Conservation (phyloP, 2,797 vertebrate genomes). For the Zenarchopterus dispar region DNA sequence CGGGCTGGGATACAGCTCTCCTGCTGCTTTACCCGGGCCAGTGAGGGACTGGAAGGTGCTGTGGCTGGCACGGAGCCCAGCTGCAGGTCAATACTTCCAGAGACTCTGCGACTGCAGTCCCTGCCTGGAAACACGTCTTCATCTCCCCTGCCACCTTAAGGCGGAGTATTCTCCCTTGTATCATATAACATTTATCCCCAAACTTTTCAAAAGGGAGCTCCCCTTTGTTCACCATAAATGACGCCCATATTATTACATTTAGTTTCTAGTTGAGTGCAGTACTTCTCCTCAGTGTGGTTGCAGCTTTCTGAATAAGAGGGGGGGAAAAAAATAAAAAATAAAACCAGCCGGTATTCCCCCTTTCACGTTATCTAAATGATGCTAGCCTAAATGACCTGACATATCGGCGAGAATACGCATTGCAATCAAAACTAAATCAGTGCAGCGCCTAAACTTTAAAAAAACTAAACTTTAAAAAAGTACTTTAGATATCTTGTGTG, state of each 20-base stretch:
- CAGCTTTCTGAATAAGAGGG: conserved; percentile 12
- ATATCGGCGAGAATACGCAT: conserved; percentile 10
- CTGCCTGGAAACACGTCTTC: conserved; percentile 72
- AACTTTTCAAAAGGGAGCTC: conserved; percentile 60
- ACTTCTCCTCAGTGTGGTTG: conserved; percentile 26
- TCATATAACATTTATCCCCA: conserved; percentile 36
- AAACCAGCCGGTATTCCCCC: conserved; percentile 31
- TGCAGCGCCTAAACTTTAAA: conserved; percentile 17
- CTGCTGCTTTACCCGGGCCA: conserved; percentile 55
- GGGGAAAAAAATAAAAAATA: background rate
- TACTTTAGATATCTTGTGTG: conserved; percentile 11
- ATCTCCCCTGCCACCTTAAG: conserved; percentile 62
- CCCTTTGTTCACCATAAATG: conserved; percentile 33
- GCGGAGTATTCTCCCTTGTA: conserved; percentile 43
- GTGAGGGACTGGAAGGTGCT: conserved; percentile 56
- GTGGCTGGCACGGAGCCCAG: conserved; percentile 73
- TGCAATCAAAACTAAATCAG: conserved; percentile 2
- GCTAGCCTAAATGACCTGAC: conserved; percentile 8
- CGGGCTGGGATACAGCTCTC: conserved; percentile 44
- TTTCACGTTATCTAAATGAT: conserved; percentile 3
- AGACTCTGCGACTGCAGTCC: conserved; percentile 76
- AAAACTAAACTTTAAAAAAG: background rate
- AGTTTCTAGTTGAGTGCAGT: conserved; percentile 29
- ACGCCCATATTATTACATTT: conserved; percentile 33
- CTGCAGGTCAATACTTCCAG: conserved; percentile 80